Evolutionary conservation across 2,888 invertebrate genomes (phyloP).

Genomic region (Cheilosia vulpina): DNA sequence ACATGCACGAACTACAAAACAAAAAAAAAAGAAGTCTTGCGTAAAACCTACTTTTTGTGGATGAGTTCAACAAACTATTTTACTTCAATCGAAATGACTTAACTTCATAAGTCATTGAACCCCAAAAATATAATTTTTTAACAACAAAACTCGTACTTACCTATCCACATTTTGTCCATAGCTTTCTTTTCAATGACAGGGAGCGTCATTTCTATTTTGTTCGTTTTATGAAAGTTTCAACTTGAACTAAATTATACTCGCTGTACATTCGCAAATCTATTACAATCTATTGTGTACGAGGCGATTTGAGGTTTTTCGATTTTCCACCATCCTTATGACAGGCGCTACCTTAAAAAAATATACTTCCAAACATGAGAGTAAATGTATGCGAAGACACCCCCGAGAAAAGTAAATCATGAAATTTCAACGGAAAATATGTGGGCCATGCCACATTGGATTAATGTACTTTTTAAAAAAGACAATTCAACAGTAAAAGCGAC

Average conservation of each 20-base stretch:
- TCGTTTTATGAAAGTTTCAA: conserved; percentile 24
- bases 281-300: too few relatives aligned
- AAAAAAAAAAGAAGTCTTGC: conserved; percentile 22
- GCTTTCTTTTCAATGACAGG: conserved; percentile 25
- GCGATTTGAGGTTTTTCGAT: too few relatives aligned
- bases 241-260: not conserved
- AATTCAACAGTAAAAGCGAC: too few relatives aligned
- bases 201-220: not conserved
- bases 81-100: conserved; percentile 41
- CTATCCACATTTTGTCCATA: not conserved
- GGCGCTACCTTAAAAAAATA: not conserved
- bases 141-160: not conserved
- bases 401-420: conserved; percentile 24
- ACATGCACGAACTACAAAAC: conserved; percentile 7
- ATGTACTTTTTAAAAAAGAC: too few relatives aligned
- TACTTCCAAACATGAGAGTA: not conserved
- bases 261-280: not conserved
- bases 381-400: too few relatives aligned
- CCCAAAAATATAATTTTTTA: conserved; percentile 1
- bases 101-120: conserved; percentile 43
- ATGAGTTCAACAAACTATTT: conserved; percentile 43
- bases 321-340: too few relatives aligned
- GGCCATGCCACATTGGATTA: too few relatives aligned
- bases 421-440: conserved; percentile 1
- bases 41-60: conserved; percentile 31